A percentile compares a stretch with the other conserved stretches of the same genome.
Conservation (phyloP, 2,113 vertebrate genomes). For the Sceloporus undulatus region DNA sequence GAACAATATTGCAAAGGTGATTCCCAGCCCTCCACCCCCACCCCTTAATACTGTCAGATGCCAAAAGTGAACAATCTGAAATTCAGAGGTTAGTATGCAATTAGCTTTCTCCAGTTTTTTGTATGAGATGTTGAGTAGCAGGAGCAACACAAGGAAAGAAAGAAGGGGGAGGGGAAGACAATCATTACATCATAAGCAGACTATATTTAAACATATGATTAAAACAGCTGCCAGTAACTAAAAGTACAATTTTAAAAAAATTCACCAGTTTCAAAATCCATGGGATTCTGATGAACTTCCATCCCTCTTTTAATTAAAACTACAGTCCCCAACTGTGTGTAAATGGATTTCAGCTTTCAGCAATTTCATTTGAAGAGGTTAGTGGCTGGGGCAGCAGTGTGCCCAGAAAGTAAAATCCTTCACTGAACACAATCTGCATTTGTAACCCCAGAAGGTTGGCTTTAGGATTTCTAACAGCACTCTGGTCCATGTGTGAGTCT, state of each 20-base stretch:
- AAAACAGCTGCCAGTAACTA: constrained; percentile 38
- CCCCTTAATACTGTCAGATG: background rate
- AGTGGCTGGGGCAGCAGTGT: constrained; percentile 8
- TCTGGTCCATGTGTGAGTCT: background rate
- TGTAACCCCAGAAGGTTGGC: constrained; percentile 46
- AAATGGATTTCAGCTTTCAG: constrained; percentile 51
- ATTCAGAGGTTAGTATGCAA: background rate
- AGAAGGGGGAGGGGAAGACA: too few species aligned
- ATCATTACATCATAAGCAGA: background rate
- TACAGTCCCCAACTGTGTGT: constrained; percentile 33
- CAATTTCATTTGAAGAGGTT: constrained; percentile 46
- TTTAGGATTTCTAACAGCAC: constrained; percentile 54
- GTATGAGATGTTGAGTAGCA: background rate
- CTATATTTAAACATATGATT: constrained; percentile 33
- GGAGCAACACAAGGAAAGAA: background rate
- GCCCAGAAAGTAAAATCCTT: constrained; percentile 48
- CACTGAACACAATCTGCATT: constrained; percentile 37
- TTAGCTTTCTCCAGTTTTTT: constrained; percentile 2
- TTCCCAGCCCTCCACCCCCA: too few species aligned
- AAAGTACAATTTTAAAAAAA: constrained; percentile 5
- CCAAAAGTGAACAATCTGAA: background rate
- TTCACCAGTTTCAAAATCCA: constrained; percentile 9
- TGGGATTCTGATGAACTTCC: constrained; percentile 18
- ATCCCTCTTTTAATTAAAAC: constrained; percentile 42
- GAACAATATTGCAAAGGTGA: background rate